Evolutionary conservation across 2,113 vertebrate species (phyloP).

Genomic region (Trogon surrucura): DNA sequence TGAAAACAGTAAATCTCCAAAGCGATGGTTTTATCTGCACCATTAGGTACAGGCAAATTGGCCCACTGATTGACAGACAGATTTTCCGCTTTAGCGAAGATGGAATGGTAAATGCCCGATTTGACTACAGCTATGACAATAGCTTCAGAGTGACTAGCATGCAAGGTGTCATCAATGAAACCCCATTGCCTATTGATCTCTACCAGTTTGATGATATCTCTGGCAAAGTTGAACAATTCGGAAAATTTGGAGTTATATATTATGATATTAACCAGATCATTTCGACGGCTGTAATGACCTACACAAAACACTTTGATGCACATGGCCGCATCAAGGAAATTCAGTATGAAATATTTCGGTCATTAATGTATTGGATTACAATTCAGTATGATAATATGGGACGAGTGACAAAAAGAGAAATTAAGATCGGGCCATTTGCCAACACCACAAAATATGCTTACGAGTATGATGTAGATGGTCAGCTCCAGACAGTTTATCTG

Average conservation of each 20-base stretch:
- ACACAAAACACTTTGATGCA: conserved; percentile 96
- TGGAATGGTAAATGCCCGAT: conserved; percentile 96
- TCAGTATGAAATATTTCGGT: conserved; percentile 96
- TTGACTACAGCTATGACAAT: conserved; percentile 98
- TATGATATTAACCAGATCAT: conserved; percentile 99
- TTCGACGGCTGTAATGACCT: conserved; percentile 97
- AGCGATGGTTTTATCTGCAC: conserved; percentile 98
- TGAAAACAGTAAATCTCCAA: conserved; percentile 98
- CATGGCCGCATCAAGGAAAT: conserved; percentile 97
- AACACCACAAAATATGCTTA: conserved; percentile 98
- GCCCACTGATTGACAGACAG: conserved; percentile 94
- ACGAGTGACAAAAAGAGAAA: conserved; percentile 91
- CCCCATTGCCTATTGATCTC: conserved; percentile 94
- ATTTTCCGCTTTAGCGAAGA: conserved; percentile 98
- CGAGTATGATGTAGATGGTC: conserved; percentile 95
- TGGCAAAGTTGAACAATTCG: conserved; percentile 98
- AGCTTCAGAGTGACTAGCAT: conserved; percentile 96
- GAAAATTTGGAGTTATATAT: conserved; percentile 98
- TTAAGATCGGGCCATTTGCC: conserved; percentile 97
- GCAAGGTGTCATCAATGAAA: conserved; percentile 98
- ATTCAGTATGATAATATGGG: conserved; percentile 97
- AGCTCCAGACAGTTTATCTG: conserved; percentile 93
- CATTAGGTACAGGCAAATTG: conserved; percentile 95
- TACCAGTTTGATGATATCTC: conserved; percentile 99
- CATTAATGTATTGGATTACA: conserved; percentile 98